phyloP scores from a whole-genome alignment of 2,888 invertebrate species.

The Brenthis ino region DNA sequence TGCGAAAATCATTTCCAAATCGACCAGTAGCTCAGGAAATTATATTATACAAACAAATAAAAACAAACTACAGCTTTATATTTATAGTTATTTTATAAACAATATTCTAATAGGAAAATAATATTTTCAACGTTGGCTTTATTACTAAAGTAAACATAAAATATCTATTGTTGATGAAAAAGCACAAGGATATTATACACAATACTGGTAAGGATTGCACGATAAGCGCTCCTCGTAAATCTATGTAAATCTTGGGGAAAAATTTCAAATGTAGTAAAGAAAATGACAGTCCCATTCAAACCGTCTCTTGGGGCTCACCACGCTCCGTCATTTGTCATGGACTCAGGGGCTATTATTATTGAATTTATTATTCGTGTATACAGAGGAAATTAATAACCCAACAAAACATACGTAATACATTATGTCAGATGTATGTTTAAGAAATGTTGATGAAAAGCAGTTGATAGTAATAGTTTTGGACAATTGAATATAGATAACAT shows the following conservation, averaged over 20 bases:
- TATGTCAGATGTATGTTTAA: no score
- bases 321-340: conserved; percentile 23
- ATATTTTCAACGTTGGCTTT: no score
- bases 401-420: background rate
- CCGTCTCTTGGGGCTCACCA: conserved; percentile 19
- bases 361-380: conserved; percentile 3
- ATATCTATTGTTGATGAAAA: background rate
- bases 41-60: no score
- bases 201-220: conserved; percentile 15
- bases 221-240: conserved; percentile 39
- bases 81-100: no score
- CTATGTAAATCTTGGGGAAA: conserved; percentile 40
- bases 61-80: no score
- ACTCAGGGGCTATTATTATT: conserved; percentile 10
- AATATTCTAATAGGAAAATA: no score
- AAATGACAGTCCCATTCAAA: conserved; percentile 29
- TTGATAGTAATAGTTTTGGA: no score
- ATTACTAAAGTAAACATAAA: background rate
- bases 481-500: no score
- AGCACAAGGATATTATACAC: conserved; percentile 2
- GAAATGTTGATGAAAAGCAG: no score
- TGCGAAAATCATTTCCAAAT: no score
- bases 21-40: no score
- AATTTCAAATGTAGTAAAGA: conserved; percentile 32
- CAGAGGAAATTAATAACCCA: background rate